These are phyloP conservation scores for Psilopsiagon aurifrons DNA, from an alignment of 2,113 vertebrate species.

Conservation along the genomic window DNA sequence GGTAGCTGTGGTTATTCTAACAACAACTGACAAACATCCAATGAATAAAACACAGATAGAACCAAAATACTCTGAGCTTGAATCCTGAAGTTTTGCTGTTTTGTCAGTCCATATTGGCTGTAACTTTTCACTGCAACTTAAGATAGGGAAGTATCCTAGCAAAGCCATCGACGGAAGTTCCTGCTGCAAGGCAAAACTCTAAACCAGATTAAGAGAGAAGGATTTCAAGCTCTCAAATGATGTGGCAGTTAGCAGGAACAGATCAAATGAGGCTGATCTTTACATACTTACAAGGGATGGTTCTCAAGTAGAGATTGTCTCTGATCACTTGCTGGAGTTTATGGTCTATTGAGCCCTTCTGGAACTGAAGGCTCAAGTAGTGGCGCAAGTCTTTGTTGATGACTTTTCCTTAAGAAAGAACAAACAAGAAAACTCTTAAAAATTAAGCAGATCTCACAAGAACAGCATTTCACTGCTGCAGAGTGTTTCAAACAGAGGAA, in stretches of 20 bases:
- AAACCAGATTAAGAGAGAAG: neutral
- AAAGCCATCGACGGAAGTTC: neutral
- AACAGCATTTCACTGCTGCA: neutral
- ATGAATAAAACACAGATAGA: neutral
- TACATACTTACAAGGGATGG: constrained; percentile 95
- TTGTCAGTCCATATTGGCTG: neutral
- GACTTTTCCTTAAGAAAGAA: constrained; percentile 87
- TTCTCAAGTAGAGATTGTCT: constrained; percentile 98
- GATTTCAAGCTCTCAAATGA: neutral
- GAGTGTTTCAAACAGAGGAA: neutral
- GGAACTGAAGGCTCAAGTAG: constrained; percentile 98
- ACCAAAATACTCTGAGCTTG: neutral
- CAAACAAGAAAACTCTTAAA: neutral
- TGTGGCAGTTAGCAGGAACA: neutral
- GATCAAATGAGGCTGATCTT: neutral
- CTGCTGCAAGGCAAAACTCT: neutral
- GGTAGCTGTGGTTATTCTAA: neutral
- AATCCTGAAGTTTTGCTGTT: neutral
- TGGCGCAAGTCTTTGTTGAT: constrained; percentile 96
- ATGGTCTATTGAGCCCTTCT: constrained; percentile 97
- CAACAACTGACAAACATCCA: neutral
- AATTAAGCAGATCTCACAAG: neutral
- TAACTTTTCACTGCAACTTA: neutral
- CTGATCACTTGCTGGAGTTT: constrained; percentile 99
- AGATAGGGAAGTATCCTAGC: neutral